Base-by-base conservation (phyloP, 2,888 invertebrate genomes). In the Dryocosmus kuriphilus region DNA sequence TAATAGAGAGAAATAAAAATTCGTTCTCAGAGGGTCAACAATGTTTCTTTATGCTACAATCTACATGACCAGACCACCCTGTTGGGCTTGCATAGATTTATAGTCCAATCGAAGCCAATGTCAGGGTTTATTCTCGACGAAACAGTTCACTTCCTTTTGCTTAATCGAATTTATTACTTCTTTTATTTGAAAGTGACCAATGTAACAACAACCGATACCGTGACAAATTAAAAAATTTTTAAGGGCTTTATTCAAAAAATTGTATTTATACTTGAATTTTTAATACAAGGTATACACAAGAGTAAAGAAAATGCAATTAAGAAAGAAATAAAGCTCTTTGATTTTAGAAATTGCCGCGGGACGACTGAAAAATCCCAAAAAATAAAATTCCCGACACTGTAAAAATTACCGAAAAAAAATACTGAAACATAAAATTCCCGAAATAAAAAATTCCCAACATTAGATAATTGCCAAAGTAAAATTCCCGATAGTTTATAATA, bases 71-170 rank as follows among this genome's bases (percentile, higher is more conserved):
- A 51, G 51, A 55, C 51, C 51, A 55, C 51, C 51, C 51, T 55
- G 22, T 55, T 55, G 5, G 51, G 19, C 3, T 55, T 55, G 51
- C 63, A 22, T 14, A 38, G 63, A n/a, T 35, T 32, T 63, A 30
- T 62, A 62, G 65, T 35, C 27, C 65, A 41, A 67, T 67, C 67
- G 38, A 41, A 67, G 38, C 24, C 67, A 67, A 38, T 67, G 67
- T 67, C 38, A 67, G 22, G 67, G 67, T 16, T 8, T 51, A 51
- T 41, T 41, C 22, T 67, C 35, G 38, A 4, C 67, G 16, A 60
- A 60, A 24, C 19, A 38, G 11, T 38, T 41, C 14, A 22, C 19
- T 67, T 67, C 67, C 67, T 22, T 41, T 22, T 16, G 38, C 22
- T 7, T 19, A 46, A 46, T 46, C 41, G 19, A 46, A 46, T 46